These are phyloP conservation scores for Lasioglossum albipes DNA, from an alignment of 1,140 invertebrate genomes.

Conservation along the genomic window DNA sequence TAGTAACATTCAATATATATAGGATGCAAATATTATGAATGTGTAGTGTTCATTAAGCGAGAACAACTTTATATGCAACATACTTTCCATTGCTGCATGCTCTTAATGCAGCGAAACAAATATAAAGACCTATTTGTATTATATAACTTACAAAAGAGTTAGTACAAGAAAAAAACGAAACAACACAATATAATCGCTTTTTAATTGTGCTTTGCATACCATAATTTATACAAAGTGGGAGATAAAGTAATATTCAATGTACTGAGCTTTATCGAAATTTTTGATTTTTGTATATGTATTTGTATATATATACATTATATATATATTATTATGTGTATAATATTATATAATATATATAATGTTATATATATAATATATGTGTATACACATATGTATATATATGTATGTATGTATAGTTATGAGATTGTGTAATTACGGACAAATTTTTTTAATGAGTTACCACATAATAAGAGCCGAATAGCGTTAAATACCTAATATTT, in stretches of 20 bases:
- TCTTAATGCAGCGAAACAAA: constrained; percentile 34
- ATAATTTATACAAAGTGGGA: constrained; percentile 29
- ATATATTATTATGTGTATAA: too few relatives aligned
- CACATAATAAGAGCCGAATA: constrained; percentile 48
- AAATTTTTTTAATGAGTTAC: constrained; percentile 57
- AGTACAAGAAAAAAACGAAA: constrained; percentile 25
- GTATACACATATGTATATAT: too few relatives aligned
- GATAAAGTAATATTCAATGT: constrained; percentile 32
- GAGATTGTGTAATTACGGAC: constrained; percentile 34
- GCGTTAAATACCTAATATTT: constrained; percentile 41
- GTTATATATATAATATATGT: too few relatives aligned
- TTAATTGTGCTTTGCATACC: constrained; percentile 24
- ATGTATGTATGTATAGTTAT: background rate
- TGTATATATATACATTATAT: too few relatives aligned
- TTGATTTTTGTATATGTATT: constrained; percentile 1
- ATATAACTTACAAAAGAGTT: constrained; percentile 49
- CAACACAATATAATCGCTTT: constrained; percentile 15
- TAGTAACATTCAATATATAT: constrained; percentile 47
- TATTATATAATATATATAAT: too few relatives aligned
- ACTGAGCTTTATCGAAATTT: constrained; percentile 42
- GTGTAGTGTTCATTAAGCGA: constrained; percentile 55
- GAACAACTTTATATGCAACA: constrained; percentile 28
- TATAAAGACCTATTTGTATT: constrained; percentile 58
- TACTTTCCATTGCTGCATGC: constrained; percentile 28
- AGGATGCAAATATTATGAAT: constrained; percentile 36